phyloP scores from a whole-genome alignment of 2,797 vertebrate species.

The Amblyopsis hoosieri region DNA sequence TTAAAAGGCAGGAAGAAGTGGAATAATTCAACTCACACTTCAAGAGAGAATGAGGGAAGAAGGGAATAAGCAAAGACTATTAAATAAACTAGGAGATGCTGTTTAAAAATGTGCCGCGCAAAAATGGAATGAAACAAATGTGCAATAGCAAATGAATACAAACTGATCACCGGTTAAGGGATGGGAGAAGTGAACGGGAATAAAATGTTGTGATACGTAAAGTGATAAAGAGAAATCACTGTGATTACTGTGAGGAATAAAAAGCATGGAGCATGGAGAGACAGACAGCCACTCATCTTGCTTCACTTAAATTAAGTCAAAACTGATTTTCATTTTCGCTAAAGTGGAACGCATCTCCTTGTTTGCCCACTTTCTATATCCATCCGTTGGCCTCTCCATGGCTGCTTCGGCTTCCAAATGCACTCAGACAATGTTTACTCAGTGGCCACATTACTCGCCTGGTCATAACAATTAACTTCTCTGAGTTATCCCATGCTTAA shows the following conservation, averaged over 20 bases:
- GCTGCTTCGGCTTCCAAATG: conserved; percentile 22
- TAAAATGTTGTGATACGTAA: conserved; percentile 21
- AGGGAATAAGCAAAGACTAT: conserved; percentile 23
- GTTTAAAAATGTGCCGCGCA: conserved; percentile 47
- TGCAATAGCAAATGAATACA: conserved; percentile 55
- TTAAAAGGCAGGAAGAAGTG: conserved; percentile 73
- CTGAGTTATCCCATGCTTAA: background rate
- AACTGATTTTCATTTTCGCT: conserved; percentile 31
- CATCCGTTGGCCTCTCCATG: conserved; percentile 6
- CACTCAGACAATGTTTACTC: conserved; percentile 18
- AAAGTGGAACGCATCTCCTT: conserved; percentile 24
- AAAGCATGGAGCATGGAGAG: conserved; percentile 14
- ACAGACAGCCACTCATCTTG: conserved; percentile 14
- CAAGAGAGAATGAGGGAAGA: conserved; percentile 57
- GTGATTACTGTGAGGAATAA: conserved; percentile 10
- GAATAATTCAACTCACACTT: conserved; percentile 72
- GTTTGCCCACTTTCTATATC: conserved; percentile 18
- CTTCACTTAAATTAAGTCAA: conserved; percentile 14
- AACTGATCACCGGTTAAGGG: conserved; percentile 17
- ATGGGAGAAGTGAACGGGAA: conserved; percentile 8
- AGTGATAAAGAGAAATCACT: conserved; percentile 18
- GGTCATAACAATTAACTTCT: background rate
- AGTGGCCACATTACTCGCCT: conserved; percentile 6
- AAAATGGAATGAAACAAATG: conserved; percentile 47
- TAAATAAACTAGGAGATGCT: conserved; percentile 19